A percentile compares a stretch with the other conserved stretches of the same genome.
Conservation (phyloP, 2,797 vertebrate genomes). For the Macropodus opercularis region DNA sequence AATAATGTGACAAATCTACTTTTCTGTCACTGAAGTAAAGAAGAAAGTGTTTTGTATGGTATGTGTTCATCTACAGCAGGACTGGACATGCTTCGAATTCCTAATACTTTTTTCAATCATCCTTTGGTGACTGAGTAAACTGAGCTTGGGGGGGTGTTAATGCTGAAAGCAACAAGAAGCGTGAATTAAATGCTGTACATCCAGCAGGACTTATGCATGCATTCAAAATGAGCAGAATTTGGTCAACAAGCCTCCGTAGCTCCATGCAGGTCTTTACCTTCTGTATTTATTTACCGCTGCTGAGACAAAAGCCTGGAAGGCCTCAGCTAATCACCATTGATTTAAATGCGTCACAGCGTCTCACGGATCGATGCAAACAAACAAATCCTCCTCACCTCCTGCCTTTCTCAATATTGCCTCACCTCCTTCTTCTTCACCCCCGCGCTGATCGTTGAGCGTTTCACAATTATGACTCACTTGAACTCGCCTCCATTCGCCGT, state of each 20-base stretch:
- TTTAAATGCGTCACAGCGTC: slow-evolving; percentile 33
- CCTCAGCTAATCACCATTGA: slow-evolving; percentile 55
- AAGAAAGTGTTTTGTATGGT: no score
- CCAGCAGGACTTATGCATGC: no score
- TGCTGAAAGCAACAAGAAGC: not conserved
- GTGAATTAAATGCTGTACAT: not conserved
- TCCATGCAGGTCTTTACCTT: not conserved
- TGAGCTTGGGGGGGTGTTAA: not conserved
- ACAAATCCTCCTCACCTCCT: slow-evolving; percentile 40
- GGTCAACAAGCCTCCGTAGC: slow-evolving; percentile 12
- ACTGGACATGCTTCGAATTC: no score
- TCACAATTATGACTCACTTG: slow-evolving; percentile 27
- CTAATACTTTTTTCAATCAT: no score
- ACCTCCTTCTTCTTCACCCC: slow-evolving; percentile 6
- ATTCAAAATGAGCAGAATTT: not conserved
- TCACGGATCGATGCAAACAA: slow-evolving; percentile 36
- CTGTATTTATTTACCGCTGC: slow-evolving; percentile 37
- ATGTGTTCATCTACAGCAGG: no score
- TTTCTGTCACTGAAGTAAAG: no score
- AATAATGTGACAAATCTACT: not conserved
- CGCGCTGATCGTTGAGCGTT: slow-evolving; percentile 2
- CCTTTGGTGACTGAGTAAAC: no score
- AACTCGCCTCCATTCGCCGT: not conserved
- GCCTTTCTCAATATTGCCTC: slow-evolving; percentile 1
- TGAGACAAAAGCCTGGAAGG: slow-evolving; percentile 22